Evolutionary conservation across 2,888 invertebrate genomes (phyloP).

Genomic region (Scaptomyza reducta): DNA sequence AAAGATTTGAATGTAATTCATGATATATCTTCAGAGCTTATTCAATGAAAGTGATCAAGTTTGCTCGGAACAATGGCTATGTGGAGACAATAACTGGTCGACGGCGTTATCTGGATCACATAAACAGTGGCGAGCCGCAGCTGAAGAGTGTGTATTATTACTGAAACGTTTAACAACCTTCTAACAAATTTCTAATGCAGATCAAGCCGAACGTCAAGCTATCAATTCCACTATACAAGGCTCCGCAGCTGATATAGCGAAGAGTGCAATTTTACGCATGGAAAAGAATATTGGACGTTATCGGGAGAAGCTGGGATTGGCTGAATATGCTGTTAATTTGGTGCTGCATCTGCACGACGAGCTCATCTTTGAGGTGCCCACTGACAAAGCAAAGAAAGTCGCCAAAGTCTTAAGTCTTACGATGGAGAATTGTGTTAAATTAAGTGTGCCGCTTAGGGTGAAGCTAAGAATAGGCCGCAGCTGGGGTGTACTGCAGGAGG

Average conservation of each 20-base stretch:
- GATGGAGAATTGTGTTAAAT: conserved; percentile 91
- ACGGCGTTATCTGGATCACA: conserved; percentile 90
- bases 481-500: conserved; percentile 88
- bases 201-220: conserved; percentile 96
- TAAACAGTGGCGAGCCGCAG: conserved; percentile 87
- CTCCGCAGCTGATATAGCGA: conserved; percentile 97
- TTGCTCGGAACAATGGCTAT: conserved; percentile 89
- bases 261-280: conserved; percentile 93
- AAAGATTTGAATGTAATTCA: background rate
- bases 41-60: conserved; percentile 85
- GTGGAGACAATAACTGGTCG: conserved; percentile 93
- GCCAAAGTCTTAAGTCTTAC: conserved; percentile 88
- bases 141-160: conserved; percentile 86
- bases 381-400: conserved; percentile 86
- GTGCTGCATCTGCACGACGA: conserved; percentile 98
- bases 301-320: conserved; percentile 79
- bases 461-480: conserved; percentile 92
- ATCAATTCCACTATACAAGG: conserved; percentile 98
- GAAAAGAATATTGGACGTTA: conserved; percentile 86
- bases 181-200: conserved; percentile 82
- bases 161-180: too few relatives aligned
- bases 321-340: conserved; percentile 86
- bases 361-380: conserved; percentile 94
- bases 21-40: conserved; percentile 63
- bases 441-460: conserved; percentile 93